Percentiles rank a stretch among this genome's conserved stretches.
Evolutionary conservation across 2,113 vertebrate genomes (phyloP).

Genomic region (Passer domesticus): DNA sequence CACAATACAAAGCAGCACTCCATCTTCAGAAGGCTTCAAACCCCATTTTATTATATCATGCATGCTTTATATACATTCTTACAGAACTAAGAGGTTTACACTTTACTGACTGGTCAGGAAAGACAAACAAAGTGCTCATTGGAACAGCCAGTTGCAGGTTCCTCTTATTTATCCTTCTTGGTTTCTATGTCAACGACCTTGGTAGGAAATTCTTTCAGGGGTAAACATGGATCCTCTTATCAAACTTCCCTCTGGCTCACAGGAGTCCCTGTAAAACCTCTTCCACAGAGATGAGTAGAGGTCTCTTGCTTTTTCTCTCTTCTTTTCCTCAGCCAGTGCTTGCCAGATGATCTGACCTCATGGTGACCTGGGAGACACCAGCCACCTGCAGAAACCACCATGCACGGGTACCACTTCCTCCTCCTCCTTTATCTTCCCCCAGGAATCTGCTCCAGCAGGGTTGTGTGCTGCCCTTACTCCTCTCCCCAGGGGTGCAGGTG

Average conservation of each 20-base stretch:
- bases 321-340: neutral
- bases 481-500: rapidly evolving
- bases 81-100: no score
- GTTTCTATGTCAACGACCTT: no score
- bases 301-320: neutral
- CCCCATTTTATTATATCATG: neutral
- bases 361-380: neutral
- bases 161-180: no score
- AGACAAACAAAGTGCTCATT: no score
- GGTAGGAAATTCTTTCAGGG: no score
- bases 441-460: neutral
- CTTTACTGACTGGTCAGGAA: no score
- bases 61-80: neutral
- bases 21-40: neutral
- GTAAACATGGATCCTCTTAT: no score
- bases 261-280: no score
- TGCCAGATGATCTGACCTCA: neutral
- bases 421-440: neutral
- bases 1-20: neutral
- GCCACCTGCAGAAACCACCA: neutral
- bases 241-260: no score
- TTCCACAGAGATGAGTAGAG: neutral
- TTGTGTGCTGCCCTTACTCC: neutral
- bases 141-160: no score
- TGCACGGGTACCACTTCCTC: no score